Evolutionary conservation across 2,888 invertebrate species (phyloP), one percentile per base, ranked within the genome.

Genomic region (Incurvaria masculella): DNA sequence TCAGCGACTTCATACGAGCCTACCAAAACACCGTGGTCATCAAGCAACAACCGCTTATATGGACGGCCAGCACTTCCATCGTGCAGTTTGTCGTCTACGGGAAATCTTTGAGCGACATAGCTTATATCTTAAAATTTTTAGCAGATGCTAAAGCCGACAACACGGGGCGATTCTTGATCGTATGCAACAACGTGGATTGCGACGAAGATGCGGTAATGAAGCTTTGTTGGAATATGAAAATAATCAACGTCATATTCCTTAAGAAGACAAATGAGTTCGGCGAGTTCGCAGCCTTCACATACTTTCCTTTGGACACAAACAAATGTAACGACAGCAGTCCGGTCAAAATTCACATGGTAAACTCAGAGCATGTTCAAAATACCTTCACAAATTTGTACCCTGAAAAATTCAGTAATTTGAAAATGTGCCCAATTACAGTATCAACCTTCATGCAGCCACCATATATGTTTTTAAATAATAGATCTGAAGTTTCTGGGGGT

Each of bases 401-500:
- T 5, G 61, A 63, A 21, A 65, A 61, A 53, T 52, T 66, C 17
- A 46, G 41, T 1, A 65, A 69, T 52, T 59, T 68, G 33, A 50
- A 65, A 21, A 49, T 53, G 48, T 71, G 70, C 52, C 57, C 56
- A 10, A 55, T 70, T 4, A 47, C 53, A 19, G 56, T 69, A 38
- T 68, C 71, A 4, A 68, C 68, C 5, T 56, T 68, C 42, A 62
- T 66, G 42, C 69, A 69, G 50, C 62, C 64, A 17, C 70, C 71
- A 0, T 68, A 63, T 49, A 71, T 69, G 66, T 59, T 60, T 51
- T 48, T 70, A 2, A 50, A 59, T 44, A 4, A 64, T 46, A 52
- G 53, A 14, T 61, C 61, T 5, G 54, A 48, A n/a, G 64, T 68
- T 19, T 60, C 62, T 2, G 75, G 75, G 2, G 59, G 64, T 17